These are phyloP conservation scores for Aphelenchoides bicaudatus DNA, from an alignment of 2,888 invertebrate species.

Conservation along the genomic window DNA sequence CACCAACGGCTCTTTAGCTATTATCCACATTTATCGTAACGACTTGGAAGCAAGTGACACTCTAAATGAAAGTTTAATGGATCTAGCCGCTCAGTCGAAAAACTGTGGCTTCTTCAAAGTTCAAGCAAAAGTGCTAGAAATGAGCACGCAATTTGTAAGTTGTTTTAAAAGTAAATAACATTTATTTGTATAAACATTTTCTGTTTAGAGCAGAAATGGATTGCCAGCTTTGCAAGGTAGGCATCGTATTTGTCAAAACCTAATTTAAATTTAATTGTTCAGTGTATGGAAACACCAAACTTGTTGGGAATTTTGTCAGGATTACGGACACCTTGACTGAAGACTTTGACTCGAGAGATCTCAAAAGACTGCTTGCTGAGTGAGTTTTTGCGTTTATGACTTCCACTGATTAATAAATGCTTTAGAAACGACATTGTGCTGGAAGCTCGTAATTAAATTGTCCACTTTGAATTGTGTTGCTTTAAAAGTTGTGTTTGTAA, in stretches of 20 bases:
- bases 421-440: no score
- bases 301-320: constrained; percentile 54
- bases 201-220: constrained; percentile 39
- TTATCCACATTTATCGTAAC: constrained; percentile 38
- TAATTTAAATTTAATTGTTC: no score
- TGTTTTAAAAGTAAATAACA: background rate
- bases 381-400: background rate
- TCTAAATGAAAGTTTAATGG: constrained; percentile 34
- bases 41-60: constrained; percentile 26
- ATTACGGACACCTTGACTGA: constrained; percentile 38
- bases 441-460: no score
- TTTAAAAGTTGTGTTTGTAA: no score
- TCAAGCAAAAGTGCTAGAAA: constrained; percentile 33
- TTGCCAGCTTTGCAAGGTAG: constrained; percentile 52
- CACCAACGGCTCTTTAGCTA: background rate
- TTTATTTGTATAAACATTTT: no score
- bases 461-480: no score
- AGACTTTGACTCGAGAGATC: constrained; percentile 36
- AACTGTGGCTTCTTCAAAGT: constrained; percentile 32
- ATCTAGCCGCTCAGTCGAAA: constrained; percentile 20
- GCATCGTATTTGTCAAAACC: no score
- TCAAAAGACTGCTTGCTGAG: background rate
- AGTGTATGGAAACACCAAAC: constrained; percentile 43
- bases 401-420: background rate
- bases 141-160: constrained; percentile 33